A percentile compares a stretch with the other conserved stretches of the same genome.
Evolutionary conservation across 2,113 vertebrate species (phyloP).

Genomic region (Herpailurus yagouaroundi): DNA sequence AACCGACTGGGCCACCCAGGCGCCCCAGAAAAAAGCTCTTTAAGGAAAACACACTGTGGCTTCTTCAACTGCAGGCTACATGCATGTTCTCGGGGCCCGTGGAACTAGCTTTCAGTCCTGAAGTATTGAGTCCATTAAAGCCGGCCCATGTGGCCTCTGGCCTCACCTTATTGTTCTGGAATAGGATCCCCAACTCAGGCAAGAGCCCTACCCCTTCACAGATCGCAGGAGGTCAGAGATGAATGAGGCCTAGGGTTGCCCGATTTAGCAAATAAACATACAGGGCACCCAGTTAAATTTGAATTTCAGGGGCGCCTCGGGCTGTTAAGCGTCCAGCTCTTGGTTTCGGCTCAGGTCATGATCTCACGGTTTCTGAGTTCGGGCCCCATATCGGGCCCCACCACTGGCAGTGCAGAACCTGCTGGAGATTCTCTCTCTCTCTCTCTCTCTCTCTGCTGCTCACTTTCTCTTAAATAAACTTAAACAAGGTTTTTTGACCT

Average conservation of each 20-base stretch:
- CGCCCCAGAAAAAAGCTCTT: not conserved
- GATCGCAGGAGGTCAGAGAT: not conserved
- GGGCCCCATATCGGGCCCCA: too few relatives aligned
- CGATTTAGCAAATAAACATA: conserved; percentile 32
- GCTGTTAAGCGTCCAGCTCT: too few relatives aligned
- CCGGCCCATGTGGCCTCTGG: not conserved
- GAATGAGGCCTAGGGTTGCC: not conserved
- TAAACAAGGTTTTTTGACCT: not conserved
- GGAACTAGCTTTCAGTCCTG: not conserved
- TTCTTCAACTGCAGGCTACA: not conserved
- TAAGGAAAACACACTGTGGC: not conserved
- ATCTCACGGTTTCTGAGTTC: too few relatives aligned
- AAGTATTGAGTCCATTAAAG: not conserved
- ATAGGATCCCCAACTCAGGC: not conserved
- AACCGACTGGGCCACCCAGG: too few relatives aligned
- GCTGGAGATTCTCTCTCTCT: too few relatives aligned
- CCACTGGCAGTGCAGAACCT: too few relatives aligned
- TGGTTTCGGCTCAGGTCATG: too few relatives aligned
- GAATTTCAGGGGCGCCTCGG: not conserved
- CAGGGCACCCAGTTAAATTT: not conserved
- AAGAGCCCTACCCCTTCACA: not conserved
- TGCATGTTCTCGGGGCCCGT: not conserved
- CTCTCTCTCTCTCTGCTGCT: too few relatives aligned
- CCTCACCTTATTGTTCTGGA: not conserved
- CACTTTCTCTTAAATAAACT: too few relatives aligned